phyloP scores from a whole-genome alignment of 2,113 vertebrate species.

The Colinus virginianus region DNA sequence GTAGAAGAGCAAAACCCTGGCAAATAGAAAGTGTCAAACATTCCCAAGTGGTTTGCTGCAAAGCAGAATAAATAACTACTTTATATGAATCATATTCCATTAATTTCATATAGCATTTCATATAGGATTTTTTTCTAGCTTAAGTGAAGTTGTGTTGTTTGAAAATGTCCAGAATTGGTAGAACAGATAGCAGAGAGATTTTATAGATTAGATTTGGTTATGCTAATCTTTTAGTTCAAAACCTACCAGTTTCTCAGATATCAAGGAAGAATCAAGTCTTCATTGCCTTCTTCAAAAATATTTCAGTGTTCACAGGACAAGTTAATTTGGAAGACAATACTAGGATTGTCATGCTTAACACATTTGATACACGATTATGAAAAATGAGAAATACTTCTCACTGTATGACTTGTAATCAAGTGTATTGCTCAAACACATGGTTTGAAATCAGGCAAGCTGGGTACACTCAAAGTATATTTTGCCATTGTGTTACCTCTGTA shows the following conservation, averaged over 20 bases:
- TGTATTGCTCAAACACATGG: not conserved
- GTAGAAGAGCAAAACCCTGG: constrained; percentile 35
- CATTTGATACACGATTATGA: not conserved
- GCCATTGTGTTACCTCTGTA: not conserved
- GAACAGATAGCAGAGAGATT: not conserved
- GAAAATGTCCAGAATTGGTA: not conserved
- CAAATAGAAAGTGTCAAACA: constrained; percentile 51
- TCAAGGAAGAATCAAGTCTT: not conserved
- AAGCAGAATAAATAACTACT: constrained; percentile 41
- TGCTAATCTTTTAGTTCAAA: not conserved
- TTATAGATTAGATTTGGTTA: not conserved
- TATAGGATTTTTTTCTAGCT: not conserved
- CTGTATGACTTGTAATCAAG: not conserved
- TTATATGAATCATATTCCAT: constrained; percentile 25
- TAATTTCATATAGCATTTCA: constrained; percentile 13
- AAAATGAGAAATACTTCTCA: not conserved
- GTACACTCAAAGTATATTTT: not conserved
- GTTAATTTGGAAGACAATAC: not conserved
- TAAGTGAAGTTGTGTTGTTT: not conserved
- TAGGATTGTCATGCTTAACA: not conserved
- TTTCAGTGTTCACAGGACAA: not conserved
- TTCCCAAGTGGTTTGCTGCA: constrained; percentile 35
- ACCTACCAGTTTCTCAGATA: not conserved
- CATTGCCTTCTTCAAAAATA: not conserved
- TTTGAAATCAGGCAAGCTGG: not conserved